phyloP scores from a whole-genome alignment of 2,888 invertebrate species.

The Colletes collaris region DNA sequence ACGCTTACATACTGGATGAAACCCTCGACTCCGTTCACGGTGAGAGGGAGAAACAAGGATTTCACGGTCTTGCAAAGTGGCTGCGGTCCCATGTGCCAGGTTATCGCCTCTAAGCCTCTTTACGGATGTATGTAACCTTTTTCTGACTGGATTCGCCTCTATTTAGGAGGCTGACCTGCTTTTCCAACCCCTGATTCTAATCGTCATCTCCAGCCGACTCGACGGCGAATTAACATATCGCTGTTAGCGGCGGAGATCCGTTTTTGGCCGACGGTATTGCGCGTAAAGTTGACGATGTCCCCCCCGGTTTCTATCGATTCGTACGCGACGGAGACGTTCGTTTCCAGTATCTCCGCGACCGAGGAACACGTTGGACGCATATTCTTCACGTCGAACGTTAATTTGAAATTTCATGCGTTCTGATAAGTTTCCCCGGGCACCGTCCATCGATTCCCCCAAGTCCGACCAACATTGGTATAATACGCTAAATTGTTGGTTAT shows the following conservation, averaged over 20 bases:
- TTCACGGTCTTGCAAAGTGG: constrained; percentile 56
- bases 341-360: not conserved
- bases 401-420: not conserved
- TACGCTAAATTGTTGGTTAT: constrained; percentile 12
- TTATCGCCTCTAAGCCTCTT: constrained; percentile 69
- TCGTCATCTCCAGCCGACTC: constrained; percentile 6
- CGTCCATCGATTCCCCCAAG: not conserved
- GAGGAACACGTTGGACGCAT: not conserved
- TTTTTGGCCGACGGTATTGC: not conserved
- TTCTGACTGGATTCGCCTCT: not conserved
- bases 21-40: constrained; percentile 22
- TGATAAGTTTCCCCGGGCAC: not conserved
- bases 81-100: constrained; percentile 57
- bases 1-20: constrained; percentile 57
- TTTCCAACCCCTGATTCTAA: constrained; percentile 17
- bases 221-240: constrained; percentile 28
- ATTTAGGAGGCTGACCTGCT: constrained; percentile 36
- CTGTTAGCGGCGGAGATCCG: not conserved
- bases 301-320: not conserved
- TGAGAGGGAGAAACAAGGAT: constrained; percentile 53
- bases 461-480: not conserved
- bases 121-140: constrained; percentile 45
- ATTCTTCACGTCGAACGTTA: not conserved
- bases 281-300: not conserved
- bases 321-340: not conserved